Base-by-base conservation (phyloP, 1,140 invertebrate species). In the Cydia splendana region DNA sequence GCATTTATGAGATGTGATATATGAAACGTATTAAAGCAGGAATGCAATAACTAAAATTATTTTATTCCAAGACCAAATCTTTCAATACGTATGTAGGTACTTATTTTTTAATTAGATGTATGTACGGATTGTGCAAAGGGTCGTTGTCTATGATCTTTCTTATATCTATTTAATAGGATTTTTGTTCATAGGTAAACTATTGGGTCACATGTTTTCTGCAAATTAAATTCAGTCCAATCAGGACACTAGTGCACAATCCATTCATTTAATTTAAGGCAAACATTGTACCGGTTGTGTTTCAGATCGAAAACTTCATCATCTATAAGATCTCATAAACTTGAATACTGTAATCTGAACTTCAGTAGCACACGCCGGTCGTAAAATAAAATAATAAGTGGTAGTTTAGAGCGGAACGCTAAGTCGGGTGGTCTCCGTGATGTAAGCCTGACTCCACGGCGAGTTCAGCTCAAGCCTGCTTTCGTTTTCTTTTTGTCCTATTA, bases 321-420 rank as follows among this genome's bases (percentile, higher is more conserved):
- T 67, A 15, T 18, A 38, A 34, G 67, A 71, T 71, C 30, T 71
- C 67, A 38, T 71, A 71, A 71, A 71, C 45, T 71, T 71, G 67
- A 71, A 71, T 71, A 71, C 67, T 71, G 67, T 71, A 71, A 71
- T 71, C 67, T 71, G 67, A 71, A 71, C 67, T 71, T 71, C 67
- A 71, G 67, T 71, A 71, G 67, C 67, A 71, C 67, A 38, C 67
- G 67, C 34, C 24, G 67, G 67, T 71, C 67, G 34, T 71, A 45
- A 71, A 71, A 71, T 71, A 71, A 71, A 71, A 71, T 71, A 71
- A 45, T 71, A 71, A 71, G 67, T 18, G 67, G 67, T 71, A 71
- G 67, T 45, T 71, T 71, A 71, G 67, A 71, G 34, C n/a, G 67
- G 30, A 42, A 71, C 67, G n/a, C 67, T n/a, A 38, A 67, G 30